A percentile compares a stretch with the other conserved stretches of the same genome.
phyloP scores from a whole-genome alignment of 2,113 vertebrate genomes.

The Nibea albiflora region DNA sequence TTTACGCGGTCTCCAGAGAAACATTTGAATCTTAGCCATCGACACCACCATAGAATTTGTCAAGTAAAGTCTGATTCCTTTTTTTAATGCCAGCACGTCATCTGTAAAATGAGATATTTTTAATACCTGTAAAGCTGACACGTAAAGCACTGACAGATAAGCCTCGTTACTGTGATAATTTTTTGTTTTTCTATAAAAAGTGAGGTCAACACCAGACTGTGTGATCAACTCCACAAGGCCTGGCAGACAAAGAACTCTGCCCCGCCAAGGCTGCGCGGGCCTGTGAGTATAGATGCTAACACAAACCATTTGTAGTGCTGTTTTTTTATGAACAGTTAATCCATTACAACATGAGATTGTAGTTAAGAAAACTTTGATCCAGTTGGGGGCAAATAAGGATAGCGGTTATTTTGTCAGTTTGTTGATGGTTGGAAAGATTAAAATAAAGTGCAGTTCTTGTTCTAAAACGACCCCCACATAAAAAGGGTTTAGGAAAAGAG shows the following conservation, averaged over 20 bases:
- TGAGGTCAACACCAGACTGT: conserved; percentile 62
- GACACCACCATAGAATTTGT: not conserved
- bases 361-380: conserved; percentile 72
- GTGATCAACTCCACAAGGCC: conserved; percentile 69
- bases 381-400: conserved; percentile 57
- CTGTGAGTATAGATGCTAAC: conserved; percentile 54
- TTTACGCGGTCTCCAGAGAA: not conserved
- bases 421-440: conserved; percentile 73
- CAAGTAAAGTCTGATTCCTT: not conserved
- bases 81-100: not conserved
- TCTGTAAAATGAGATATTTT: not conserved
- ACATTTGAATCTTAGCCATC: not conserved
- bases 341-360: conserved; percentile 69
- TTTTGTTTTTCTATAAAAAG: conserved; percentile 30
- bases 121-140: not conserved
- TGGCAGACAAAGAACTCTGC: conserved; percentile 58
- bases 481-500: conserved; percentile 50
- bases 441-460: conserved; percentile 53
- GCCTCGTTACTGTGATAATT: conserved; percentile 9
- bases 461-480: conserved; percentile 33
- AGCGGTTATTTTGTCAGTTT: conserved; percentile 57
- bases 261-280: conserved; percentile 49
- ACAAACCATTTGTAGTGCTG: conserved; percentile 68
- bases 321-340: conserved; percentile 71
- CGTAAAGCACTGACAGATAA: not conserved